Percentiles rank a stretch among this genome's conserved stretches.
Evolutionary conservation across 2,797 vertebrate species (phyloP).

Genomic region (Rhodeus uyekii): DNA sequence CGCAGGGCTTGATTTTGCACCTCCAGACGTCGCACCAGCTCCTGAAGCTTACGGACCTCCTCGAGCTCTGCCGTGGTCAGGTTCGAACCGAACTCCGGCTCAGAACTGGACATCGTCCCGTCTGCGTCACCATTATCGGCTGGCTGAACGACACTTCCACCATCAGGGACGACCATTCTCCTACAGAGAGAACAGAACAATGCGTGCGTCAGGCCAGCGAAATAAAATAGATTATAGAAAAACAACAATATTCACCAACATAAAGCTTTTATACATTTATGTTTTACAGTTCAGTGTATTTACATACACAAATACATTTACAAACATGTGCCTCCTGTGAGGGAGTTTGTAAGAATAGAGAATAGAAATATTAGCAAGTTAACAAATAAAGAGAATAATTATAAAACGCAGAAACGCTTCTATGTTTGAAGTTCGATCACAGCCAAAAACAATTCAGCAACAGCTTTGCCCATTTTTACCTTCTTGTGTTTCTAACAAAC

Average conservation of each 20-base stretch:
- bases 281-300: too few relatives aligned
- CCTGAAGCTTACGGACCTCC: slow-evolving; percentile 88
- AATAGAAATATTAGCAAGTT: neutral
- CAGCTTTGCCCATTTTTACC: accelerated
- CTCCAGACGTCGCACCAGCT: slow-evolving; percentile 86
- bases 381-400: too few relatives aligned
- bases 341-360: too few relatives aligned
- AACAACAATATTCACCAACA: neutral
- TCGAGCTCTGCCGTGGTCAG: slow-evolving; percentile 79
- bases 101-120: slow-evolving; percentile 68
- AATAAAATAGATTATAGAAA: neutral
- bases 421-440: neutral
- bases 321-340: too few relatives aligned
- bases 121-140: slow-evolving; percentile 70
- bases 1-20: slow-evolving; percentile 87
- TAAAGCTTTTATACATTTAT: too few relatives aligned
- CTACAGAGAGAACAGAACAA: too few relatives aligned
- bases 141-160: slow-evolving; percentile 71
- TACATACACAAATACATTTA: too few relatives aligned
- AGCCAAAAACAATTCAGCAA: neutral
- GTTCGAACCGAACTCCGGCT: slow-evolving; percentile 67
- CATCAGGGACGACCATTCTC: slow-evolving; percentile 90
- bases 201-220: too few relatives aligned
- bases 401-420: neutral
- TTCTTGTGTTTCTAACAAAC: neutral